Percentiles rank a stretch among this genome's conserved stretches.
These are phyloP conservation scores for Ctenopoma multispine DNA, from an alignment of 2,797 vertebrate genomes.

Conservation along the genomic window DNA sequence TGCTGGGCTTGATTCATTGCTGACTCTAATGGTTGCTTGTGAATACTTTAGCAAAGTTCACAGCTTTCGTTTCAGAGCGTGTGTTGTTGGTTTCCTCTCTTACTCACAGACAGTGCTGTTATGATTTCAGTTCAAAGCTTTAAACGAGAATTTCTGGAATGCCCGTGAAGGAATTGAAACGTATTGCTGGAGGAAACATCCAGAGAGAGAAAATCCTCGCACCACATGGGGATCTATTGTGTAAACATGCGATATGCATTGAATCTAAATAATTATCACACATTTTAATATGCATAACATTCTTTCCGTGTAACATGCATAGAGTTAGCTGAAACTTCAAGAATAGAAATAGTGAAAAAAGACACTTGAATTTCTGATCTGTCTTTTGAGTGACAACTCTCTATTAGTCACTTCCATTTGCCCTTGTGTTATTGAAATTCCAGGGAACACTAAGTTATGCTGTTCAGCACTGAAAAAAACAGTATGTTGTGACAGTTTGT, in stretches of 20 bases:
- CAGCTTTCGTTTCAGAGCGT: background rate
- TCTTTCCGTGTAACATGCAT: constrained; percentile 15
- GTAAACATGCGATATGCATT: constrained; percentile 35
- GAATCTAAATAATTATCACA: constrained; percentile 26
- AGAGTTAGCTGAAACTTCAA: constrained; percentile 17
- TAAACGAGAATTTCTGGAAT: constrained; percentile 11
- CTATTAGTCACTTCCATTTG: constrained; percentile 7
- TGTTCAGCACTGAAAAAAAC: constrained; percentile 20
- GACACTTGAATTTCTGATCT: background rate
- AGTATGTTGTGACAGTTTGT: constrained; percentile 6
- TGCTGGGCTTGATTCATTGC: background rate
- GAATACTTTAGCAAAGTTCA: background rate
- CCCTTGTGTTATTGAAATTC: constrained; percentile 21
- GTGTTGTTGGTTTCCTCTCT: background rate
- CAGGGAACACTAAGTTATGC: constrained; percentile 10
- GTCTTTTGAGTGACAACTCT: background rate
- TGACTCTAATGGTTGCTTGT: background rate
- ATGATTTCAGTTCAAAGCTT: constrained; percentile 20
- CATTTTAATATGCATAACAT: constrained; percentile 27
- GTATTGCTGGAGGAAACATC: constrained; percentile 6
- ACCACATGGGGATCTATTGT: constrained; percentile 14
- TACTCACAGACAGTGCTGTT: background rate
- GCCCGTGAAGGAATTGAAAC: constrained; percentile 1
- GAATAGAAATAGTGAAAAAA: constrained; percentile 12
- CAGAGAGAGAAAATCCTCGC: constrained; percentile 17